A percentile compares a stretch with the other conserved stretches of the same genome.
These are phyloP conservation scores for Metaphire vulgaris DNA, from an alignment of 1,140 invertebrate genomes.

Conservation along the genomic window DNA sequence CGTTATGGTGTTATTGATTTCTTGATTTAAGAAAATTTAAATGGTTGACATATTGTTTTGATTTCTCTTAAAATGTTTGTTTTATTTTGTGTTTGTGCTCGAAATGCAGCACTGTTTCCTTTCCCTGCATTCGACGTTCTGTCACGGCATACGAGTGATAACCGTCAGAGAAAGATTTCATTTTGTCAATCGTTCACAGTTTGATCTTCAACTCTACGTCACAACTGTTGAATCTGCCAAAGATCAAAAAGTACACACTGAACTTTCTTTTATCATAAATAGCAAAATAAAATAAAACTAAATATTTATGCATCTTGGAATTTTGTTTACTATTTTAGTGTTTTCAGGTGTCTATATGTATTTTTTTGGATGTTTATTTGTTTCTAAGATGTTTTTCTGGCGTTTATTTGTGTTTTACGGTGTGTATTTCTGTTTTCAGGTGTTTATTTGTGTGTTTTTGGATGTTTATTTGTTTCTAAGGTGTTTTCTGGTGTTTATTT, in stretches of 20 bases:
- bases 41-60: neutral
- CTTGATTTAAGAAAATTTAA: too few relatives aligned
- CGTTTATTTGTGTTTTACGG: too few relatives aligned
- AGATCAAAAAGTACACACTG: neutral
- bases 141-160: slow-evolving; percentile 39
- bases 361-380: too few relatives aligned
- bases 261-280: too few relatives aligned
- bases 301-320: neutral
- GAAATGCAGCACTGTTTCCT: slow-evolving; percentile 40
- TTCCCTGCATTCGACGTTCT: slow-evolving; percentile 36
- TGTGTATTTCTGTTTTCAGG: too few relatives aligned
- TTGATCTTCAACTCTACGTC: slow-evolving; percentile 1
- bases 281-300: too few relatives aligned
- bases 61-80: neutral
- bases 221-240: neutral
- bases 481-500: too few relatives aligned
- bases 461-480: too few relatives aligned
- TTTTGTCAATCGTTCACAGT: slow-evolving; percentile 33
- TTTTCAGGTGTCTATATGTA: neutral
- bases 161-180: slow-evolving; percentile 38
- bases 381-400: too few relatives aligned
- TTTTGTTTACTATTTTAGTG: neutral
- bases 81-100: slow-evolving; percentile 5
- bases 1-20: too few relatives aligned
- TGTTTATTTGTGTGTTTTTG: too few relatives aligned